Base-by-base conservation (phyloP, 30 jellyfish, hydroid and myxozoan genomes). In the Sanderia malayensis region DNA sequence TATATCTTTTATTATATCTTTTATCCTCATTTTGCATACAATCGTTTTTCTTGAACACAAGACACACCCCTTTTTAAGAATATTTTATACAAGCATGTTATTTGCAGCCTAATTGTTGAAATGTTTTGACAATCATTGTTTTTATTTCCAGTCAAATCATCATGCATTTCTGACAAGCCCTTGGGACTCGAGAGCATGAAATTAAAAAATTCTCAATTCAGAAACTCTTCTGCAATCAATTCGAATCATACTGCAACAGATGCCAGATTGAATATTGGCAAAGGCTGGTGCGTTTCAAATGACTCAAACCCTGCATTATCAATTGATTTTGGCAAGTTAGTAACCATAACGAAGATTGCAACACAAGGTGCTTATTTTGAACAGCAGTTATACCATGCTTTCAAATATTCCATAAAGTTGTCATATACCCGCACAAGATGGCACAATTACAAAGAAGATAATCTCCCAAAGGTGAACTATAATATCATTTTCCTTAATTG, bases 221-320 rank as follows among this genome's bases (percentile, higher is more conserved):
- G 13, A 22, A 28, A 53, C 25, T 0, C 18, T 58, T 53, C 58
- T 10, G 11, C 49, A 17, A 20, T 53, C 46, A 55, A 11, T 15
- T n/a, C 44, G 18, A 34, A 74, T 31, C 63, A 70, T 28, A 24
- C 8, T 2, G 86, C 77, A 33, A 19, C 70, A 18, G 76, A 74
- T 32, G 46, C 71, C 11, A 59, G 58, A 18, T 11, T 74, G 0
- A 74, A 34, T 34, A 45, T 21, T 58, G 86, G 86, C 49, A 59
- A 61, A n/a, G 86, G 86, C 4, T 74, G 86, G 86, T 74, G 86
- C 46, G 76, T 64, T 7, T 1, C 31, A 30, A 58, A 34, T 34
- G 70, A 6, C 63, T 3, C 28, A 19, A 26, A 13, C 2, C 86
- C 86, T 1, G 26, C 4, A 28, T 25, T 74, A 10, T 6, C 25